Evolutionary conservation across 2,113 vertebrate species (phyloP).

Genomic region (Emydura subglobosa): DNA sequence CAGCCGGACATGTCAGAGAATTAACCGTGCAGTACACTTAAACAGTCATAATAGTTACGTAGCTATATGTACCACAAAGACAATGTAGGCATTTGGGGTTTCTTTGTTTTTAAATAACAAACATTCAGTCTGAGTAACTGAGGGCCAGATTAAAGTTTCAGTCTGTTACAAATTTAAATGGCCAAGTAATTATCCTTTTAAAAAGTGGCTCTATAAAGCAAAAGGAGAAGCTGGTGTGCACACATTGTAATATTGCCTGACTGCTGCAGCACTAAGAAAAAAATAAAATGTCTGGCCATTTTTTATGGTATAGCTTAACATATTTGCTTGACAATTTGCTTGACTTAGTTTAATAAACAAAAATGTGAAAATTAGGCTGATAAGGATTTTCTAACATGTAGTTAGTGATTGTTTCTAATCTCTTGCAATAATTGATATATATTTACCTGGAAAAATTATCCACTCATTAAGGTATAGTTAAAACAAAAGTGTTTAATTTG

Average conservation of each 20-base stretch:
- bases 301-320: slow-evolving; percentile 16
- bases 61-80: slow-evolving; percentile 1
- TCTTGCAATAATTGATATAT: background rate
- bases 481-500: slow-evolving; percentile 50
- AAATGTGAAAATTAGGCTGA: slow-evolving; percentile 36
- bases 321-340: background rate
- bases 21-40: background rate
- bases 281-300: slow-evolving; percentile 20
- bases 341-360: slow-evolving; percentile 37
- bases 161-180: background rate
- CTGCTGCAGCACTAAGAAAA: background rate
- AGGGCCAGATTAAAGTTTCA: background rate
- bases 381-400: slow-evolving; percentile 43
- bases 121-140: background rate
- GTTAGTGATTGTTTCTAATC: slow-evolving; percentile 48
- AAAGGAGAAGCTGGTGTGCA: slow-evolving; percentile 18
- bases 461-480: slow-evolving; percentile 20
- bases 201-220: slow-evolving; percentile 1
- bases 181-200: slow-evolving; percentile 20
- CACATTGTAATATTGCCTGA: slow-evolving; percentile 17
- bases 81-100: slow-evolving; percentile 26
- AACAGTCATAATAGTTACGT: background rate
- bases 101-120: background rate
- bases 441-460: slow-evolving; percentile 19
- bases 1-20: background rate